Percentiles rank a stretch among this genome's conserved stretches.
Evolutionary conservation across 2,113 vertebrate species (phyloP).

Genomic region (Percopsis transmontana): DNA sequence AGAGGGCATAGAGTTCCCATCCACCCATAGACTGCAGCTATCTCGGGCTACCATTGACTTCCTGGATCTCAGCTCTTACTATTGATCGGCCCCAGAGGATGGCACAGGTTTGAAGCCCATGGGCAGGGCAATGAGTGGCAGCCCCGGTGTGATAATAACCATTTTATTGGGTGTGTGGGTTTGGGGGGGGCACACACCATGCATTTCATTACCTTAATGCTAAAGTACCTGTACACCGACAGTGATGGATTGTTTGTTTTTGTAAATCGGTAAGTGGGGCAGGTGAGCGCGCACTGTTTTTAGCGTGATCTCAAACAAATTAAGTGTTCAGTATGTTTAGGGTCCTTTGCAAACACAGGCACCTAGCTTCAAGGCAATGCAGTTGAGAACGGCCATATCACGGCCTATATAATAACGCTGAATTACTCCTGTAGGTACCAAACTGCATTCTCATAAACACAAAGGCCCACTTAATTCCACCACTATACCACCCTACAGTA

Average conservation of each 20-base stretch:
- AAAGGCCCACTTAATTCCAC: constrained; percentile 3
- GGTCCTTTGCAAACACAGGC: constrained; percentile 30
- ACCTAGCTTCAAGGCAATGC: constrained; percentile 8
- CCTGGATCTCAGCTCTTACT: constrained; percentile 5
- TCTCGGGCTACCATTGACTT: neutral
- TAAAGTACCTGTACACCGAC: constrained; percentile 14
- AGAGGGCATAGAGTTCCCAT: too few species aligned
- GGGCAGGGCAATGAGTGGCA: neutral
- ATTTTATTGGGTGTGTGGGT: constrained; percentile 14
- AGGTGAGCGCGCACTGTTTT: constrained; percentile 10
- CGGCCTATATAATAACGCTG: neutral
- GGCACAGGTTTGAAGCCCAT: constrained; percentile 1
- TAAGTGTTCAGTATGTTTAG: constrained; percentile 16
- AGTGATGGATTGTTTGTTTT: constrained; percentile 58
- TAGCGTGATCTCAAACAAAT: constrained; percentile 14
- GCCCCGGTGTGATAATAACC: neutral
- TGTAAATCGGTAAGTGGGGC: constrained; percentile 28
- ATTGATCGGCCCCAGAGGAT: neutral
- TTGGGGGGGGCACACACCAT: constrained; percentile 27
- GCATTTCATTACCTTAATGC: constrained; percentile 17
- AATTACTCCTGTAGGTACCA: neutral
- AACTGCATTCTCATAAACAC: constrained; percentile 14
- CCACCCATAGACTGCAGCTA: neutral
- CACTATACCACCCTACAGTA: neutral
- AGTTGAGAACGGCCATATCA: constrained; percentile 13